phyloP scores from a whole-genome alignment of 2,113 vertebrate species.

The Tetrax tetrax region DNA sequence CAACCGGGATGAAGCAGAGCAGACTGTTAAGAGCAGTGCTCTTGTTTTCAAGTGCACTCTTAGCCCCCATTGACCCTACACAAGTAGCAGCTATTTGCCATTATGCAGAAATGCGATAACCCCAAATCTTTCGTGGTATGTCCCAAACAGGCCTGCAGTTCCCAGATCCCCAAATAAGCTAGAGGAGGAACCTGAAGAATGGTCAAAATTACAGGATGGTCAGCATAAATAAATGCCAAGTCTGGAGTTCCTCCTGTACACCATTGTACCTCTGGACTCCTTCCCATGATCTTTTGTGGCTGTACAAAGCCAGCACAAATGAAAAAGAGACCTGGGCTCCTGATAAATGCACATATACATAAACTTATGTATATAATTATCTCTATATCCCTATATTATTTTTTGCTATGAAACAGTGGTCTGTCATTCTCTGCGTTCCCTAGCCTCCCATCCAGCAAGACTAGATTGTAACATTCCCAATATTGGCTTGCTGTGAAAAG shows the following conservation, averaged over 20 bases:
- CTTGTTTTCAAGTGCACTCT: neutral
- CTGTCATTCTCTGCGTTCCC: neutral
- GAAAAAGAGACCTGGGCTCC: neutral
- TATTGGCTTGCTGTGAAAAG: neutral
- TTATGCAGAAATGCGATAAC: neutral
- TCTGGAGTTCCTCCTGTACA: neutral
- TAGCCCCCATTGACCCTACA: neutral
- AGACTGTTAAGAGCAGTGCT: neutral
- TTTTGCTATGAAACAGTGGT: neutral
- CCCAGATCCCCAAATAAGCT: neutral
- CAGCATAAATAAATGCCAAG: neutral
- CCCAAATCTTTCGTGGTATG: neutral
- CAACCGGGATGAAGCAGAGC: neutral
- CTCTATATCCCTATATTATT: neutral
- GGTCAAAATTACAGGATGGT: neutral
- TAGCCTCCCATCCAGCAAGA: neutral
- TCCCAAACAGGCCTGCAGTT: neutral
- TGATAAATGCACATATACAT: neutral
- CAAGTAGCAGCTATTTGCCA: neutral
- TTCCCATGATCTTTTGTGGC: neutral
- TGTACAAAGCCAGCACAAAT: neutral
- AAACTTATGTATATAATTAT: neutral
- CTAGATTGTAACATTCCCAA: neutral
- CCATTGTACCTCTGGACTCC: neutral
- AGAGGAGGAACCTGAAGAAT: neutral